Evolutionary conservation across 2,113 vertebrate species (phyloP).

Genomic region (Carassius gibelio): DNA sequence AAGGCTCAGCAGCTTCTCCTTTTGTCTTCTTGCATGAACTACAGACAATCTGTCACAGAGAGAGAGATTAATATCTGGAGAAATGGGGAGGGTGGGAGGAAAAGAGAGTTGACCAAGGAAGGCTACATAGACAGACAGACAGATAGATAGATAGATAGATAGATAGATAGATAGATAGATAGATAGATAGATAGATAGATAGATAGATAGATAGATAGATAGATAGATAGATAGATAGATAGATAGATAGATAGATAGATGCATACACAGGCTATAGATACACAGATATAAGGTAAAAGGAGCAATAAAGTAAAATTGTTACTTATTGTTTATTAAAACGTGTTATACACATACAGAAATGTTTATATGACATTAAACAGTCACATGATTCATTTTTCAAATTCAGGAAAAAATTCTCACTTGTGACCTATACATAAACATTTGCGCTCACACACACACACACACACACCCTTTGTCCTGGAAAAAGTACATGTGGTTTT

Average conservation of each 20-base stretch:
- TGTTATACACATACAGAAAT: no score
- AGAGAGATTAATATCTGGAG: conserved; percentile 41
- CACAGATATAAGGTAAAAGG: not conserved
- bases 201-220: not conserved
- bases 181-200: not conserved
- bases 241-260: not conserved
- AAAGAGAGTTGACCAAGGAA: not conserved
- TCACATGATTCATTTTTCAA: not conserved
- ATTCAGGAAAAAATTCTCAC: not conserved
- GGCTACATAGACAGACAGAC: not conserved
- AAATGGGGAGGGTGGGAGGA: not conserved
- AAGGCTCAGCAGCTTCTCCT: conserved; percentile 35
- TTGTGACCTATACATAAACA: not conserved
- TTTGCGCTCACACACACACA: not conserved
- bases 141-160: not conserved
- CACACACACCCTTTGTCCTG: conserved; percentile 26
- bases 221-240: not conserved
- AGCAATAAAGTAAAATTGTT: not conserved
- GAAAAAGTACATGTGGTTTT: conserved; percentile 54
- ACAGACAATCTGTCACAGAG: conserved; percentile 42
- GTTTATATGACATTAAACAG: not conserved
- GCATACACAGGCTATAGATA: not conserved
- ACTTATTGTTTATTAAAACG: not conserved
- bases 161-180: no score
- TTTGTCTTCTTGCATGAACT: conserved; percentile 38